phyloP scores from a whole-genome alignment of 2,113 vertebrate genomes.

The Lontra canadensis region DNA sequence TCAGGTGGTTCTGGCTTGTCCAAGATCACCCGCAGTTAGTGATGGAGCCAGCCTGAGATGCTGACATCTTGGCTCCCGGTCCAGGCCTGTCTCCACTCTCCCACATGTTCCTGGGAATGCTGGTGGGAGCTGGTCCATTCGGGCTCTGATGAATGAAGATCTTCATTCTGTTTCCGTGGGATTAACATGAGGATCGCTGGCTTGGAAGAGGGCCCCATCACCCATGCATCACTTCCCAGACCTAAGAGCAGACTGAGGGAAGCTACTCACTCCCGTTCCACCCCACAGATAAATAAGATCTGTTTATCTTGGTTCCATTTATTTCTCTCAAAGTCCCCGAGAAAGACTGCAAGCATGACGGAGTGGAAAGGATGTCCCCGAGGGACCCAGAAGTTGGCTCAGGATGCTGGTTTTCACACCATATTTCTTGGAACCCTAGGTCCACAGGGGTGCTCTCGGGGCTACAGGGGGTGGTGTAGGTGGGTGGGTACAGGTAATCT shows the following conservation, averaged over 20 bases:
- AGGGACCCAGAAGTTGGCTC: neutral
- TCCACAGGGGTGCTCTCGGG: neutral
- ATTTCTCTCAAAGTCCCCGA: neutral
- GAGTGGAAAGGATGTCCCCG: neutral
- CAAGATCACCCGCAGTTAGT: neutral
- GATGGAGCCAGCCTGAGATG: neutral
- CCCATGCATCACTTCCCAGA: neutral
- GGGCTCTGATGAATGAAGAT: neutral
- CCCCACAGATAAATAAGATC: neutral
- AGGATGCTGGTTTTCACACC: neutral
- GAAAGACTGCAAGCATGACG: neutral
- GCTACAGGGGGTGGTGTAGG: no score
- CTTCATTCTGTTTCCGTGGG: neutral
- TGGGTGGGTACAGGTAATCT: fast-evolving
- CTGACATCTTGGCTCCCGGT: neutral
- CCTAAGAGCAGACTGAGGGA: neutral
- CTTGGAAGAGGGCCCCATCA: neutral
- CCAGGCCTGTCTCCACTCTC: neutral
- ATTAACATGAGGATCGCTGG: neutral
- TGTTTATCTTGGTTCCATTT: neutral
- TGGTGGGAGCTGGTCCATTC: neutral
- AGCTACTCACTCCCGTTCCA: neutral
- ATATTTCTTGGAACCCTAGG: neutral
- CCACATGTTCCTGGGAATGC: neutral
- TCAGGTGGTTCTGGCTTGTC: neutral